Conservation (phyloP, 2,888 invertebrate genomes). For the Tetropium fuscum region DNA sequence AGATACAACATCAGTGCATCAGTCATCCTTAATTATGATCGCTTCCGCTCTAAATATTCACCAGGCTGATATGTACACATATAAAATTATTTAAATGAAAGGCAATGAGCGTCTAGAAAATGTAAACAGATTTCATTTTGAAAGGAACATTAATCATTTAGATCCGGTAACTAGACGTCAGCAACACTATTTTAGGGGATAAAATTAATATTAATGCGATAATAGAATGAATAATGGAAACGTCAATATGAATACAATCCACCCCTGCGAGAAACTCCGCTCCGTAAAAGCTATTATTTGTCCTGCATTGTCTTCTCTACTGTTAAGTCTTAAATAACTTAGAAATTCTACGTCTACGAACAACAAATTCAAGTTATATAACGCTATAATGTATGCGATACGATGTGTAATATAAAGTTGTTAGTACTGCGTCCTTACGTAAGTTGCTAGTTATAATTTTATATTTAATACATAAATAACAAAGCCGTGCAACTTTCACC, state of each 20-base stretch:
- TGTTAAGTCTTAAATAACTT: constrained; percentile 7
- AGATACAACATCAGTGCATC: no score
- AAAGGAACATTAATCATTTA: constrained; percentile 36
- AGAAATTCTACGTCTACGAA: constrained; percentile 24
- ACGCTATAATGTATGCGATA: constrained; percentile 10
- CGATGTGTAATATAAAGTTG: constrained; percentile 23
- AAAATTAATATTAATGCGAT: constrained; percentile 42
- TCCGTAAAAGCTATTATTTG: constrained; percentile 24
- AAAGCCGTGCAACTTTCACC: constrained; percentile 44
- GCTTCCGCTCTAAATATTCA: not conserved
- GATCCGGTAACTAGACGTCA: constrained; percentile 36
- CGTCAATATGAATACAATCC: constrained; percentile 44
- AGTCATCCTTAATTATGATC: no score
- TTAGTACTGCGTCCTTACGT: constrained; percentile 35
- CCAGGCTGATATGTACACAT: not conserved
- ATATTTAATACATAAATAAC: constrained; percentile 44
- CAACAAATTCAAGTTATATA: constrained; percentile 30
- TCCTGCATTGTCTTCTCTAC: constrained; percentile 16
- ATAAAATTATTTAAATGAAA: constrained; percentile 5
- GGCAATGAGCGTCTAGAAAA: constrained; percentile 17
- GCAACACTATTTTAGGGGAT: constrained; percentile 36
- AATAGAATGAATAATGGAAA: constrained; percentile 48
- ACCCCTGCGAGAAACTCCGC: constrained; percentile 23
- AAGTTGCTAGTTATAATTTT: constrained; percentile 43
- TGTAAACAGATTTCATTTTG: constrained; percentile 22